Evolutionary conservation across 2,888 invertebrate species (phyloP), one percentile per base, ranked within the genome.

Genomic region (Drosophila engyochracea): DNA sequence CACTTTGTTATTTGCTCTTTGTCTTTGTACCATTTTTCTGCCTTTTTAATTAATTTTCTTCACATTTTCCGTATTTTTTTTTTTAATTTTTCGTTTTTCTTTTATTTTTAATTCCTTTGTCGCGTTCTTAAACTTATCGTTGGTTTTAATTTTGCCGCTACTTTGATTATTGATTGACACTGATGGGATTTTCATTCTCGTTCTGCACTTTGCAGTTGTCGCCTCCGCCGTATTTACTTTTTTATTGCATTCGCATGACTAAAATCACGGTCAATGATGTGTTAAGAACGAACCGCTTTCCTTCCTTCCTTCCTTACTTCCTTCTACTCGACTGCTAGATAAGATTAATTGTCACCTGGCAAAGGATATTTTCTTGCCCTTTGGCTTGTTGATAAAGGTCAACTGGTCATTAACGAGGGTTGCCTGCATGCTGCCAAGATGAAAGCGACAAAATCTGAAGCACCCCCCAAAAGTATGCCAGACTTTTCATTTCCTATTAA

Each of bases 41-140:
- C 58, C 65, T 62, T 76, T 87, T 85, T 84, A 88, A 88, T 90
- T 85, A 85, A 86, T 86, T 90, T 81, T 77, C 68, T 71, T 63
- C 44, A 53, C 71, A 55, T 63, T 67, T 63, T 58, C 61, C 33
- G 25, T 28, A 30, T 30, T 14, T 37, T 68, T 37, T 22, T 44
- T 35, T 52, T 55, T 28, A 41, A 47, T 64, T 39, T 31, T 51
- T 55, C 9, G n/a, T 39, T 31, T 37, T 28, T 44, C 30, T 37
- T n/a, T 39, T 60, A 25, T 60, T 64, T 52, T 57, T 28, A 37
- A 47, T 64, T 49, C 55, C 52, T 53, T 70, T 76, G 53, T 76
- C 51, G 65, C 31, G 10, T 41, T 60, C 44, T 69, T 61, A 28
- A 69, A 57, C 73, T 65, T 66, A 57, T 61, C 53, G 59, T 25